Percentiles rank a stretch among this genome's conserved stretches.
Conservation (phyloP, 30 jellyfish, hydroid and myxozoan genomes). For the Mastigias papua region DNA sequence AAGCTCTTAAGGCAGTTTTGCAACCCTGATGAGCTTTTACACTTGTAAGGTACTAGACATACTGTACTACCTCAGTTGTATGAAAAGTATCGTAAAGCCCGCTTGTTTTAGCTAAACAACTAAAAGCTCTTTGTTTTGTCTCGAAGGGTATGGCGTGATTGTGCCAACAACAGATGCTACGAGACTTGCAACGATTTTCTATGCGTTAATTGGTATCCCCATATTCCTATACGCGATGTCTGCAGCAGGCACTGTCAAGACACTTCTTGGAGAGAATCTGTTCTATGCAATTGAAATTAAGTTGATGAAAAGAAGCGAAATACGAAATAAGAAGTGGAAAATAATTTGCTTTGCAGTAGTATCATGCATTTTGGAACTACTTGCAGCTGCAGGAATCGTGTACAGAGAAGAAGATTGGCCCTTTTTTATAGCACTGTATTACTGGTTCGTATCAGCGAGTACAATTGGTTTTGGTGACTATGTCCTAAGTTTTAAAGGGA, state of each 20-base stretch:
- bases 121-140: background rate
- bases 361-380: constrained; percentile 18
- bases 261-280: background rate
- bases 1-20: no score
- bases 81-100: background rate
- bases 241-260: constrained; percentile 38
- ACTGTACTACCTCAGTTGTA: no score
- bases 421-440: constrained; percentile 34
- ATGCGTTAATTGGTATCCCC: constrained; percentile 36
- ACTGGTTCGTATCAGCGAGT: constrained; percentile 72
- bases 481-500: constrained; percentile 52
- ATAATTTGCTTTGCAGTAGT: background rate
- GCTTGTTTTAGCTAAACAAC: background rate
- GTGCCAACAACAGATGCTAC: constrained; percentile 43
- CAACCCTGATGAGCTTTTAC: no score
- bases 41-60: no score
- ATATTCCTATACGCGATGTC: constrained; percentile 35
- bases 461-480: constrained; percentile 76
- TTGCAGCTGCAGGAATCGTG: constrained; percentile 13
- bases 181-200: constrained; percentile 13
- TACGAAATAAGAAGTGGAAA: constrained; percentile 10
- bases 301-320: constrained; percentile 19
- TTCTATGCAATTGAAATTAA: constrained; percentile 29
- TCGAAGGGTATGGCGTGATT: constrained; percentile 45
- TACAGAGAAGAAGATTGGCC: constrained; percentile 28